Evolutionary conservation across 2,888 invertebrate genomes (phyloP).

Genomic region (Ceraclea dissimilis): DNA sequence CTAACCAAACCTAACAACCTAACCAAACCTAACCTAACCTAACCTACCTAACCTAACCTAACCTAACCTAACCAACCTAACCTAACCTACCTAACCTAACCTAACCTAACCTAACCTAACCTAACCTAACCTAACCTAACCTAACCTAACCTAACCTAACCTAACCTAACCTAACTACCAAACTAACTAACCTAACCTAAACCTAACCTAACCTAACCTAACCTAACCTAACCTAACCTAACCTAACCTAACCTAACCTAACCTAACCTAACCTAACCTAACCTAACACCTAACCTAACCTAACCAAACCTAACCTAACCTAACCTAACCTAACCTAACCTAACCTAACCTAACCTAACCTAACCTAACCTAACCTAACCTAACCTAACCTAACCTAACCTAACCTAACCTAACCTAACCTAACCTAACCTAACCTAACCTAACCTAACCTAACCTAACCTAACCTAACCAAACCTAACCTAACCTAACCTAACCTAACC

Average conservation of each 20-base stretch:
- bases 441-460: conserved; percentile 24
- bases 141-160: conserved; percentile 25
- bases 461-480: conserved; percentile 22
- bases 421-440: conserved; percentile 24
- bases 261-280: conserved; percentile 21
- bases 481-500: conserved; percentile 13
- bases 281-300: conserved; percentile 20
- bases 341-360: conserved; percentile 24
- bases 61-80: conserved; percentile 27
- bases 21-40: conserved; percentile 25
- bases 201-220: conserved; percentile 18
- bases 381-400: conserved; percentile 24
- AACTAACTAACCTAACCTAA: conserved; percentile 15
- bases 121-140: conserved; percentile 31
- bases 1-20: conserved; percentile 25
- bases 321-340: conserved; percentile 14
- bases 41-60: conserved; percentile 25
- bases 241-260: conserved; percentile 22
- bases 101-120: conserved; percentile 56
- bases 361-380: conserved; percentile 24
- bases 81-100: conserved; percentile 25
- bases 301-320: conserved; percentile 23
- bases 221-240: conserved; percentile 25
- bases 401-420: conserved; percentile 26
- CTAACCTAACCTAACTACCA: conserved; percentile 24